phyloP scores from a whole-genome alignment of 1,140 invertebrate species.

The Ephestia elutella region DNA sequence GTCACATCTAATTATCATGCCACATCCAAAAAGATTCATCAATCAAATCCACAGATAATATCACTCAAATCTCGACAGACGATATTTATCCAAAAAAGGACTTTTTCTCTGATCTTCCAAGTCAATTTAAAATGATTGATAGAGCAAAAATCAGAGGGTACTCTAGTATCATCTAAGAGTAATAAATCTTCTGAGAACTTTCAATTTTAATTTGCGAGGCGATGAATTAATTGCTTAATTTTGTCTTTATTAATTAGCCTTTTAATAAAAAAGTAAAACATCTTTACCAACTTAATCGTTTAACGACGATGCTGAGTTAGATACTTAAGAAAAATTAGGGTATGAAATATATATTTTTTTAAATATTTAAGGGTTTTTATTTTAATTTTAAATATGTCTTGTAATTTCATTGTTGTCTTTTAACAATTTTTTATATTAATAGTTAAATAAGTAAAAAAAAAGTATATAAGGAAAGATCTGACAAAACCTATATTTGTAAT shows the following conservation, averaged over 20 bases:
- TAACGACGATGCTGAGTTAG: background rate
- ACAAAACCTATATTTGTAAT: no score
- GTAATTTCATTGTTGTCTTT: no score
- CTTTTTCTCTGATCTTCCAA: conserved; percentile 22
- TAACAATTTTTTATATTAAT: no score
- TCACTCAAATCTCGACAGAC: conserved; percentile 18
- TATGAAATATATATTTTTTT: no score
- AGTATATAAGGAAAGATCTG: no score
- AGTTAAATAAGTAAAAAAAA: no score
- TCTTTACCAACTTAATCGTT: background rate
- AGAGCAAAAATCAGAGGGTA: conserved; percentile 12
- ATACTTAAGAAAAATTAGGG: no score
- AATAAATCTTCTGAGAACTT: background rate
- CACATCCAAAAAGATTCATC: background rate
- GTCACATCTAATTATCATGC: background rate
- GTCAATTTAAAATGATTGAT: conserved; percentile 35
- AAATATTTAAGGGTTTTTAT: no score
- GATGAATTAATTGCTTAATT: conserved; percentile 6
- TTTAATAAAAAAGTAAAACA: background rate
- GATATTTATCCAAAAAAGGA: conserved; percentile 6
- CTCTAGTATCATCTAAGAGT: background rate
- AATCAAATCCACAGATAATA: conserved; percentile 15
- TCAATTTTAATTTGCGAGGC: background rate
- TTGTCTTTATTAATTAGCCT: conserved; percentile 2
- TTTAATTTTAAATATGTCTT: no score